Evolutionary conservation across 1,140 invertebrate species (phyloP).

Genomic region (Rhopalosiphum maidis): DNA sequence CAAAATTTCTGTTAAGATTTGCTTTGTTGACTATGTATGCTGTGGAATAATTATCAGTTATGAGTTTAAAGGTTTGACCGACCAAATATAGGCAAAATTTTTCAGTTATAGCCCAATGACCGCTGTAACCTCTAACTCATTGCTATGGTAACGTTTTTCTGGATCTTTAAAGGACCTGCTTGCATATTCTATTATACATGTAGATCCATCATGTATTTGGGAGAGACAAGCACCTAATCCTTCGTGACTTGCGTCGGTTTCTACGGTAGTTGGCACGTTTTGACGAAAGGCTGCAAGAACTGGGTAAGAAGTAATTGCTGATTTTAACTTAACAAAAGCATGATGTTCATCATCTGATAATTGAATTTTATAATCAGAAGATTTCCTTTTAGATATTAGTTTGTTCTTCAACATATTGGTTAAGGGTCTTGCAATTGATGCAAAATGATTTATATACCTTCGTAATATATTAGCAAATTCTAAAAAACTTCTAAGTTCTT

Average conservation of each 20-base stretch:
- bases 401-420: background rate
- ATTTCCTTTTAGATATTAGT: too few species aligned
- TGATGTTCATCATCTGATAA: too few species aligned
- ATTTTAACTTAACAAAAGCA: too few species aligned
- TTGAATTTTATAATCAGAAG: too few species aligned
- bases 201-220: too few species aligned
- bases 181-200: background rate
- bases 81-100: background rate
- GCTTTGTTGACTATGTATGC: background rate
- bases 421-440: background rate
- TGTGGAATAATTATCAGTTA: background rate
- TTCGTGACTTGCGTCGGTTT: too few species aligned
- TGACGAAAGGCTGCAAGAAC: too few species aligned
- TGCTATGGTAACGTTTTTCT: background rate
- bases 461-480: background rate
- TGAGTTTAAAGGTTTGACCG: background rate
- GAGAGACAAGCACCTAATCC: too few species aligned
- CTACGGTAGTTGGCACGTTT: too few species aligned
- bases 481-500: background rate
- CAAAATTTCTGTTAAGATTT: background rate
- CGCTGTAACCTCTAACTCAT: background rate
- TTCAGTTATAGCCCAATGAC: conserved; percentile 17
- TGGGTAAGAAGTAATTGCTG: too few species aligned
- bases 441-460: background rate
- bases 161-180: background rate